Base-by-base conservation (phyloP, 2,888 invertebrate genomes). In the Trichopoda pennipes region DNA sequence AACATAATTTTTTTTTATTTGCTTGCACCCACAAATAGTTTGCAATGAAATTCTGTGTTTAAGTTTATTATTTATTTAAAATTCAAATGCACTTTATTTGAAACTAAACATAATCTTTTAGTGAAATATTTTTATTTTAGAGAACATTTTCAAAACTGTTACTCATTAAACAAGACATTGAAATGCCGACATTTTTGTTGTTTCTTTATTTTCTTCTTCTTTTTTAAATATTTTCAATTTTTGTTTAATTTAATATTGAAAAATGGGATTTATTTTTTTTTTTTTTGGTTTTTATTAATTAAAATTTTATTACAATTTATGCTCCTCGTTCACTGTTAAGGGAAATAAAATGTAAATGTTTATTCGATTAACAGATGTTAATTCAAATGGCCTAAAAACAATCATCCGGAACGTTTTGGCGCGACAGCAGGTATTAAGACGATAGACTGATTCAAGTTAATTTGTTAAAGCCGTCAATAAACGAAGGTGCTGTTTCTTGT, bases 151-250 rank as follows among this genome's bases (percentile, higher is more conserved):
- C 10, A 49, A 64, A 78, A 70, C 35, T 55, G 64, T 70, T 78
- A 70, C 56, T 77, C 77, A 77, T 63, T 9, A 49, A 77, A 64
- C 38, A 60, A 76, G 69, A 69, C 61, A 68, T 49, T 70, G 51
- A 70, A 72, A 64, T 78, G 38, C 51, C n/a, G n/a, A 78, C 56
- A 70, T 72, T 75, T 77, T 64, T 19, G 16, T 64, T 74, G 47
- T 49, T 64, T 49, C n/a, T n/a, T n/a, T n/a, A n/a, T n/a, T n/a
- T 61, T 51, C 17, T 23, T 38, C 12, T 38, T 38, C 12, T 38
- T 3, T 38, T 38, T 12, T 28, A 60, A 72, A 70, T 60, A 58
- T 75, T 53, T 9, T 61, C 61, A 16, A 17, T 64, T 32, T 10
- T 63, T 53, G n/a, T 21, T 44, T 23, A 58, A 58, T 23, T 35